phyloP scores from a whole-genome alignment of 2,113 vertebrate species.

The Nycticorax nycticorax region DNA sequence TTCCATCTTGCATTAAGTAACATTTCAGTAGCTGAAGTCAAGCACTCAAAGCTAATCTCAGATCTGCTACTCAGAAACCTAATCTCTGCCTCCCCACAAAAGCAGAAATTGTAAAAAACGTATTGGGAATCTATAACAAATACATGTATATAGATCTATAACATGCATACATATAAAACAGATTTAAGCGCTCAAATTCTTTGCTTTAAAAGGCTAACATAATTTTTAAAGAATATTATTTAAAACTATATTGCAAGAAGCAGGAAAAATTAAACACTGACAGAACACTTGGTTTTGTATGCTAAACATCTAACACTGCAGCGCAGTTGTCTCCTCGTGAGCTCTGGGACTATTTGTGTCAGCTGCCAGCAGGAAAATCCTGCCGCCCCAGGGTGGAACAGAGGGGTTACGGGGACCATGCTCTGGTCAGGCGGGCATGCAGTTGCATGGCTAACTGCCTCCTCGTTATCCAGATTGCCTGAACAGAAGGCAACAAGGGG shows the following conservation, averaged over 20 bases:
- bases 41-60: neutral
- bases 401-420: neutral
- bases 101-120: neutral
- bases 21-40: neutral
- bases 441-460: neutral
- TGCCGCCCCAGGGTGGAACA: neutral
- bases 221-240: neutral
- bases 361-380: neutral
- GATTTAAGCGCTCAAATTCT: neutral
- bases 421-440: neutral
- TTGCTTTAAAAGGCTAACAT: neutral
- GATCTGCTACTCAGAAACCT: neutral
- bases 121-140: neutral
- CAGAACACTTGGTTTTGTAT: neutral
- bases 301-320: neutral
- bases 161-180: neutral
- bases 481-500: neutral
- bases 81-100: neutral
- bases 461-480: neutral
- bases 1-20: neutral
- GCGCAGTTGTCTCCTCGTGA: neutral
- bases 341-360: neutral
- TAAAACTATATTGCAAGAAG: neutral
- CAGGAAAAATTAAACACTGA: neutral
- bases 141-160: neutral